Evolutionary conservation across 2,797 vertebrate genomes (phyloP).

Genomic region (Cygnus olor): DNA sequence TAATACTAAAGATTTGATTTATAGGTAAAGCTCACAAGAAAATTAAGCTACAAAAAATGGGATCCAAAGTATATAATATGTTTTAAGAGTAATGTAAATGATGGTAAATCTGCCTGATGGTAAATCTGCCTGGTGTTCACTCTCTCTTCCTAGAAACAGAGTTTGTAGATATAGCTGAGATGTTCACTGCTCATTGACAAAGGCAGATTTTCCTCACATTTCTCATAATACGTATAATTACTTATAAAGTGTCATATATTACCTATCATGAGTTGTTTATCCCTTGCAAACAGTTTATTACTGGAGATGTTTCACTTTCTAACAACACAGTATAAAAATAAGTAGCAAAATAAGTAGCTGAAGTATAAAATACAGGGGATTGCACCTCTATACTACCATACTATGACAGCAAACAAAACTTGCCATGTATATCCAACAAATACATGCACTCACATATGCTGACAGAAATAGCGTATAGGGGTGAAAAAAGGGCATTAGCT

Average conservation of each 20-base stretch:
- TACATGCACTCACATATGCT: background rate
- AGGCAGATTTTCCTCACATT: background rate
- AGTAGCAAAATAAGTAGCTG: background rate
- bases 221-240: background rate
- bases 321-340: background rate
- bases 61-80: background rate
- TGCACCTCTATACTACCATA: background rate
- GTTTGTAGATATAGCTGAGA: background rate
- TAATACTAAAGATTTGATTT: background rate
- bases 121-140: background rate
- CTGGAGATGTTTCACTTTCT: background rate
- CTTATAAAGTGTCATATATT: no score
- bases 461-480: background rate
- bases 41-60: background rate
- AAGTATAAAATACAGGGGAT: background rate
- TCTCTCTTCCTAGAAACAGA: background rate
- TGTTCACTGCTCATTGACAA: background rate
- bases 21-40: background rate
- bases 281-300: background rate
- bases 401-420: background rate
- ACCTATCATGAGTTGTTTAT: background rate
- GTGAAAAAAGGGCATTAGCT: background rate
- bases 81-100: background rate
- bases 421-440: background rate
- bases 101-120: background rate